phyloP scores from a whole-genome alignment of 2,113 vertebrate species.

The Sorex araneus region DNA sequence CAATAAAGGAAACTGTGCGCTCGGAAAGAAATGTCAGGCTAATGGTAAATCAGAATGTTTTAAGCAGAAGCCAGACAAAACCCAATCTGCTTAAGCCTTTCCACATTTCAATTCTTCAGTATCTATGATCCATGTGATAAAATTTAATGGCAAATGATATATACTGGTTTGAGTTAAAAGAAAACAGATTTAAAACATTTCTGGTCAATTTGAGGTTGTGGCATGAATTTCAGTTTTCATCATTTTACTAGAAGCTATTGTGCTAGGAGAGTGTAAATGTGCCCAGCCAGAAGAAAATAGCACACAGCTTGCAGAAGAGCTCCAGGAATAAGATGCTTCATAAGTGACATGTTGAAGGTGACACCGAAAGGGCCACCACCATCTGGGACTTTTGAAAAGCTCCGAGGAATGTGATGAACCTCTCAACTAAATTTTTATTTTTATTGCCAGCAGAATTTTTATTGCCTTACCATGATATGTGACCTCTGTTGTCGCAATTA shows the following conservation, averaged over 20 bases:
- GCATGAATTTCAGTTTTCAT: neutral
- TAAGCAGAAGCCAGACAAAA: slow-evolving; percentile 47
- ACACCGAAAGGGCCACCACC: neutral
- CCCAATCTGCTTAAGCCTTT: neutral
- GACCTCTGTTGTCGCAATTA: neutral
- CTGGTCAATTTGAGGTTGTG: neutral
- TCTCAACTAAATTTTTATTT: neutral
- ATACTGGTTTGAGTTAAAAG: neutral
- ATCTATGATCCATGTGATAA: neutral
- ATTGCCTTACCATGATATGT: neutral
- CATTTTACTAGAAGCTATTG: neutral
- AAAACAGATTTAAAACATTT: neutral
- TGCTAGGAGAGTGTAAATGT: neutral
- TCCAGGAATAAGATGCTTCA: neutral
- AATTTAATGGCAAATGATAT: neutral
- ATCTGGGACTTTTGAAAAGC: neutral
- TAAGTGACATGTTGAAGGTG: neutral
- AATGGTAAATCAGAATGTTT: slow-evolving; percentile 47
- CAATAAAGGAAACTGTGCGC: slow-evolving; percentile 66
- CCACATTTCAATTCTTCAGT: slow-evolving; percentile 21
- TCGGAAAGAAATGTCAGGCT: slow-evolving; percentile 18
- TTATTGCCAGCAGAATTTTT: neutral
- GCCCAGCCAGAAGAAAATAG: neutral
- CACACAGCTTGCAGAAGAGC: neutral
- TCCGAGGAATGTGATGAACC: neutral